Evolutionary conservation across 2,888 invertebrate genomes (phyloP), one percentile per base, ranked within the genome.

Genomic region (Chrysolina haemoptera): DNA sequence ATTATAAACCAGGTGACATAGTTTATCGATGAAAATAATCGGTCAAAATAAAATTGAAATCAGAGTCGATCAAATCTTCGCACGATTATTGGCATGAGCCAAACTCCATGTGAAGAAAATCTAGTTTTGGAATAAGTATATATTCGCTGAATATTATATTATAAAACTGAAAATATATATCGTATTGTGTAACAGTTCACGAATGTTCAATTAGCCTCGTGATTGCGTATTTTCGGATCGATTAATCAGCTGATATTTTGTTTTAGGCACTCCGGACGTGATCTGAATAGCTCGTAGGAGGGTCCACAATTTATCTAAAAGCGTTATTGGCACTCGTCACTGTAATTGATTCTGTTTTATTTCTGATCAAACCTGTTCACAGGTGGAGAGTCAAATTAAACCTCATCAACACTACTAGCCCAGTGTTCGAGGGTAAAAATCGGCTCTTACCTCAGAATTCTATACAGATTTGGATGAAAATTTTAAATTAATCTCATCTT

Each of bases 261-360:
- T 78, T 76, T 20, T 71, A 74, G 78, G 71, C 74, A 70, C 62
- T 27, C 64, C 63, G 68, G 55, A 71, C 71, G 65, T 71, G 63
- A 22, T 68, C 71, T 12, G 48, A 68, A 74, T 74, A 68, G 40
- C 62, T 71, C 18, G 50, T 50, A 12, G 4, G 27, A 27, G 14
- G 22, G 27, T 27, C 9, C 1, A n/a, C 16, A 20, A 12, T 27
- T 59, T 27, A 27, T 22, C 59, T 59, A 59, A 59, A 59, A 59
- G 59, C 59, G 27, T 59, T n/a, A 22, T 35, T 59, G 59, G 59
- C 59, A 59, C 1, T 9, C 12, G 35, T 59, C n/a, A 22, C 22
- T 8, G 5, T 48, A 48, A 35, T 35, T 8, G 35, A 35, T 35
- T 35, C 35, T 4, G 4, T 35, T 35, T 8, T 8, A 35, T 35